Base-by-base conservation (phyloP, 2,113 vertebrate species). In the Nansenia antarctica region DNA sequence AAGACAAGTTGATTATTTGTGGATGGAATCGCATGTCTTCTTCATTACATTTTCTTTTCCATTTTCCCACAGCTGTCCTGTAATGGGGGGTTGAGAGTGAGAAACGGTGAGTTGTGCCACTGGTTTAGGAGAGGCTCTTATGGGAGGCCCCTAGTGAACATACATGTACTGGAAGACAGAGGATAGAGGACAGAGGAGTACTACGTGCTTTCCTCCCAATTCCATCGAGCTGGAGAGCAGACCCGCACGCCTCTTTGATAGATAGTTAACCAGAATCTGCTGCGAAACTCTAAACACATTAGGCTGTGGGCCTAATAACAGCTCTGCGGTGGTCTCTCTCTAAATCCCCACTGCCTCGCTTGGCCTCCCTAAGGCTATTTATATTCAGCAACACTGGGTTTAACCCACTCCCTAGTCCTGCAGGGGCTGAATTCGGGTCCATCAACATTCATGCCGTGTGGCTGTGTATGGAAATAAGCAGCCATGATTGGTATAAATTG, bases 401-500 rank as follows among this genome's bases (percentile, higher is more conserved):
- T 69, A 32, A 55, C 42, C 39, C 35, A 69, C 68, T 79, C 60
- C 53, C 52, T 34, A 52, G 8, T 15, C 30, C 49, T 14, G 42
- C 34, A 52, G 20, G 22, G 45, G 57, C 31, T 32, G 59, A 54
- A 45, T 67, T 60, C 18, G 32, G n/a, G 58, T 20, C 52, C 22
- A 15, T 74, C 63, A 32, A 67, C 52, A 20, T 42, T 70, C 59
- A 22, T 5, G 8, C 47, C 67, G 59, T 65, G 9, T 57, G 18
- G 32, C 52, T 42, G 59, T 55, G 53, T 55, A 65, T 70, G 27
- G 59, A 57, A 55, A 54, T 60, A 59, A 67, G 20, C 71, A 65
- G 30, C 35, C 67, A 65, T 62, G 72, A 71, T 55, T 77, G 79
- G 77, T 64, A 72, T 32, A 77, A 67, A 77, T 69, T 72, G 74